A percentile compares a stretch with the other conserved stretches of the same genome.
Evolutionary conservation across 2,888 invertebrate species (phyloP).

Genomic region (Amitus sp.): DNA sequence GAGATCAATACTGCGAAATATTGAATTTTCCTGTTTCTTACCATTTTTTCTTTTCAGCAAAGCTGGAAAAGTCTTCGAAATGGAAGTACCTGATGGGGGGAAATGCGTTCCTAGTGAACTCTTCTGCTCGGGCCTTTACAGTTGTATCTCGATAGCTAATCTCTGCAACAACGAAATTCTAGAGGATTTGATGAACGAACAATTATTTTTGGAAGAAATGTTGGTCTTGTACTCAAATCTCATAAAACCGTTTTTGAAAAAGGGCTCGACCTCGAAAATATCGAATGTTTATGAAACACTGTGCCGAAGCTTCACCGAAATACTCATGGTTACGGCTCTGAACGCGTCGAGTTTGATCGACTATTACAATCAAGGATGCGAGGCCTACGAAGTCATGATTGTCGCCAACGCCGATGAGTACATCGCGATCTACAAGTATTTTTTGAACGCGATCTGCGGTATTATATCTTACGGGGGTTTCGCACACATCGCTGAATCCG

Average conservation of each 20-base stretch:
- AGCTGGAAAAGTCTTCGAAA: conserved; percentile 34
- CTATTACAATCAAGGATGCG: conserved; percentile 74
- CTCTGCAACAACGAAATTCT: conserved; percentile 50
- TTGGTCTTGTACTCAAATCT: conserved; percentile 72
- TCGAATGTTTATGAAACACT: conserved; percentile 73
- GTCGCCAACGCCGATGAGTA: conserved; percentile 78
- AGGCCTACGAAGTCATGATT: conserved; percentile 74
- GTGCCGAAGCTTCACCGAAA: conserved; percentile 75
- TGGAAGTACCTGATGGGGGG: conserved; percentile 41
- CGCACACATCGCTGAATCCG: conserved; percentile 71
- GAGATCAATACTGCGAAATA: no score
- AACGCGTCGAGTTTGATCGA: conserved; percentile 77
- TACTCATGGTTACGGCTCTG: conserved; percentile 75
- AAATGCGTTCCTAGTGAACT: conserved; percentile 42
- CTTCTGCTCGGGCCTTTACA: conserved; percentile 57
- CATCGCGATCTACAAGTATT: conserved; percentile 77
- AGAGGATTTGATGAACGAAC: conserved; percentile 70
- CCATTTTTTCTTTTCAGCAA: conserved; percentile 25
- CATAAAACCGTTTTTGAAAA: conserved; percentile 74
- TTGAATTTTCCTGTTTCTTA: no score
- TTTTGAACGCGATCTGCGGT: conserved; percentile 78
- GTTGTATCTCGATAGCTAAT: conserved; percentile 57
- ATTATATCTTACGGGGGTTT: conserved; percentile 79
- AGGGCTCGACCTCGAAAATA: conserved; percentile 73
- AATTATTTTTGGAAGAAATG: conserved; percentile 78